phyloP scores from a whole-genome alignment of 2,888 invertebrate genomes.

The Melanostoma mellinum region DNA sequence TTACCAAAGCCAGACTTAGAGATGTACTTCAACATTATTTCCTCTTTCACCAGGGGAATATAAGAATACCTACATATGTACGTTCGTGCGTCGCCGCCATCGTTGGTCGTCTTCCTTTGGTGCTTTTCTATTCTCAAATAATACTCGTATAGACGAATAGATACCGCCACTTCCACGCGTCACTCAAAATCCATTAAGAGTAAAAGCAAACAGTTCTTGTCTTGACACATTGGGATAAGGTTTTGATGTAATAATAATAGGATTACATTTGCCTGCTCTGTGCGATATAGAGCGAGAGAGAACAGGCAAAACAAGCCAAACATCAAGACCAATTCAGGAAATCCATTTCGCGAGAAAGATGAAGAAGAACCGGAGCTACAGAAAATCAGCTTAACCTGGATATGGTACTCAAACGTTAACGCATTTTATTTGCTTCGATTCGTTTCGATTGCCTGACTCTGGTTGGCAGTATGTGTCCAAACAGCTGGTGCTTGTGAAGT shows the following conservation, averaged over 20 bases:
- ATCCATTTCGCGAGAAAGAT: neutral
- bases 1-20: conserved; percentile 46
- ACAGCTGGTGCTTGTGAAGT: neutral
- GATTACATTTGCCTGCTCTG: conserved; percentile 53
- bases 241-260: conserved; percentile 71
- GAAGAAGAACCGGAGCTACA: conserved; percentile 43
- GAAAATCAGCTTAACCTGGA: conserved; percentile 68
- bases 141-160: conserved; percentile 38
- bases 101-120: conserved; percentile 2
- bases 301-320: conserved; percentile 16
- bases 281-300: conserved; percentile 21
- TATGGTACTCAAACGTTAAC: conserved; percentile 38
- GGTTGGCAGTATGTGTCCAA: conserved; percentile 10
- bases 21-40: conserved; percentile 61
- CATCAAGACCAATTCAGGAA: neutral
- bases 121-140: conserved; percentile 20
- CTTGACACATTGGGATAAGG: conserved; percentile 69
- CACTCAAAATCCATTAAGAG: conserved; percentile 70
- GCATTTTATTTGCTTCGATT: conserved; percentile 44
- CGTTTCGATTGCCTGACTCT: conserved; percentile 23
- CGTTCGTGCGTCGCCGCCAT: conserved; percentile 3
- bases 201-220: conserved; percentile 68
- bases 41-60: conserved; percentile 6
- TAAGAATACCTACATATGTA: neutral
- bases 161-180: conserved; percentile 62